Evolutionary conservation across 2,113 vertebrate species (phyloP).

Genomic region (Narcine bancroftii): DNA sequence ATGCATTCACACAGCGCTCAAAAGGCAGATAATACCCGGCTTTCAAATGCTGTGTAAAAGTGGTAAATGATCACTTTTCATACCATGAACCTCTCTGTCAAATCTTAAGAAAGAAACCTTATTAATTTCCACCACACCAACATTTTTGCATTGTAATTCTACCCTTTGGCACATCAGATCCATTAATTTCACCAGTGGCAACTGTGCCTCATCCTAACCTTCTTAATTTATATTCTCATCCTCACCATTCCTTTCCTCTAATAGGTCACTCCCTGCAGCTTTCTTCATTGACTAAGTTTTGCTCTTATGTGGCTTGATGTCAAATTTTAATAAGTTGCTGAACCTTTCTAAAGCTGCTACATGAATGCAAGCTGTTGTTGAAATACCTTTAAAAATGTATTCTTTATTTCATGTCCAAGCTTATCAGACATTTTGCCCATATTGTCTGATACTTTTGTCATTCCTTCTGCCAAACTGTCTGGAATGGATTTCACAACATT

Average conservation of each 20-base stretch:
- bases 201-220: background rate
- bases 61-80: no score
- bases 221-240: constrained; percentile 21
- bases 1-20: no score
- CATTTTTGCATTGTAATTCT: background rate
- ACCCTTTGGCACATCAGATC: background rate
- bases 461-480: constrained; percentile 94
- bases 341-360: background rate
- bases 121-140: background rate
- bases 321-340: background rate
- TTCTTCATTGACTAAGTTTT: background rate
- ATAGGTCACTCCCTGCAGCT: background rate
- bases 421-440: constrained; percentile 96
- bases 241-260: background rate
- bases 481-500: constrained; percentile 92
- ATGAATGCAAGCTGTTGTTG: background rate
- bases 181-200: background rate
- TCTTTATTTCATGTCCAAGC: constrained; percentile 91
- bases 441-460: constrained; percentile 97
- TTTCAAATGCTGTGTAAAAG: no score
- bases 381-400: constrained; percentile 90
- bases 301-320: background rate
- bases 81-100: background rate
- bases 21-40: no score
- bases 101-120: background rate